These are phyloP conservation scores for Pituophis catenifer DNA, from an alignment of 2,113 vertebrate genomes.

Conservation along the genomic window DNA sequence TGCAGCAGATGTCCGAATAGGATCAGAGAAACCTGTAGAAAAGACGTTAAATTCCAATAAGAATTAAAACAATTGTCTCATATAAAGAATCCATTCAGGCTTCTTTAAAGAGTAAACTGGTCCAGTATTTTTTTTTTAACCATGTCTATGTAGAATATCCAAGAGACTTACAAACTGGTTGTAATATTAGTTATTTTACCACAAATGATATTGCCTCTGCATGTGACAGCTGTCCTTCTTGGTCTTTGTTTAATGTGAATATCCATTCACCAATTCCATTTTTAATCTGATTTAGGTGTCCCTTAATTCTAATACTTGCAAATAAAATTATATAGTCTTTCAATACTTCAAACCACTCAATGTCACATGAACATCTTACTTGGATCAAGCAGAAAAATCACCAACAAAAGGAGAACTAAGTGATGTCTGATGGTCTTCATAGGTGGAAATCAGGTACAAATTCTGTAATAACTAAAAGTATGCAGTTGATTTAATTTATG, in stretches of 20 bases:
- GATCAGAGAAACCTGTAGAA: background rate
- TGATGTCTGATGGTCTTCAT: background rate
- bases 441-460: background rate
- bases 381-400: background rate
- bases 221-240: background rate
- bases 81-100: background rate
- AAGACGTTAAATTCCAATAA: background rate
- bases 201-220: background rate
- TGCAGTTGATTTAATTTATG: background rate
- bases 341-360: background rate
- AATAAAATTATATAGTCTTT: background rate
- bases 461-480: background rate
- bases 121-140: background rate
- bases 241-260: background rate
- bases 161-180: background rate
- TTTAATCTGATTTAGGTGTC: background rate
- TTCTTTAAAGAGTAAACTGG: background rate
- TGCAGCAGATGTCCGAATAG: background rate
- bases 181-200: background rate
- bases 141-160: background rate
- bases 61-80: background rate
- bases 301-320: background rate
- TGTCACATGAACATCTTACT: background rate
- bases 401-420: background rate
- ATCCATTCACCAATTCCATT: background rate